phyloP scores from a whole-genome alignment of 2,888 invertebrate species.

The Drosophila atroscutellata region DNA sequence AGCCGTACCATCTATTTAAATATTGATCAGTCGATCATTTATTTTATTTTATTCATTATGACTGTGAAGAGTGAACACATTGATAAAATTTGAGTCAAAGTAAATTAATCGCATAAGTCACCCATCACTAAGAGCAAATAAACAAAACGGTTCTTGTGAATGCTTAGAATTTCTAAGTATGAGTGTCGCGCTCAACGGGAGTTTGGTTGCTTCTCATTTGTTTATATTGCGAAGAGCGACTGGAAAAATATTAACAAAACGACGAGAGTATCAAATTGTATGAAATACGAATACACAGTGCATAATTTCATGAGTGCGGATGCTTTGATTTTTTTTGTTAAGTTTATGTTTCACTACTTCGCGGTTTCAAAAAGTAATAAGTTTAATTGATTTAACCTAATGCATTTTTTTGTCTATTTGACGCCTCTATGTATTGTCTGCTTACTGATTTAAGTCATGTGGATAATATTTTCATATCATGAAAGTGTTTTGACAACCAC shows the following conservation, averaged over 20 bases:
- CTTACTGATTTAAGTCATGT: too few relatives aligned
- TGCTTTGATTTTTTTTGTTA: background rate
- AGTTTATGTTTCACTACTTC: background rate
- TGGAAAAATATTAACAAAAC: background rate
- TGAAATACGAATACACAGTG: background rate
- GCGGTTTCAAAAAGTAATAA: too few relatives aligned
- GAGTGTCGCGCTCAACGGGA: background rate
- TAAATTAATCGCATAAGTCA: background rate
- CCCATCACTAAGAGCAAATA: constrained; percentile 19
- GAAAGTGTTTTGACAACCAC: background rate
- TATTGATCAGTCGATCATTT: background rate
- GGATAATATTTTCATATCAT: background rate
- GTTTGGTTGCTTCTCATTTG: background rate
- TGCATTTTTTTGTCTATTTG: too few relatives aligned
- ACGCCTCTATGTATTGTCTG: too few relatives aligned
- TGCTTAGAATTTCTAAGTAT: constrained; percentile 12
- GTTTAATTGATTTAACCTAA: background rate
- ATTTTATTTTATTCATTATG: background rate
- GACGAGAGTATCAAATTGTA: constrained; percentile 9
- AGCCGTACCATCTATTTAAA: background rate
- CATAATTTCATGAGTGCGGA: background rate
- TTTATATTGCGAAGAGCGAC: background rate
- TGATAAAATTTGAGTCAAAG: too few relatives aligned
- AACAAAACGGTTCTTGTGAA: constrained; percentile 7
- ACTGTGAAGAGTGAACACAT: background rate